Base-by-base conservation (phyloP, 2,888 invertebrate genomes). In the Empis livida region DNA sequence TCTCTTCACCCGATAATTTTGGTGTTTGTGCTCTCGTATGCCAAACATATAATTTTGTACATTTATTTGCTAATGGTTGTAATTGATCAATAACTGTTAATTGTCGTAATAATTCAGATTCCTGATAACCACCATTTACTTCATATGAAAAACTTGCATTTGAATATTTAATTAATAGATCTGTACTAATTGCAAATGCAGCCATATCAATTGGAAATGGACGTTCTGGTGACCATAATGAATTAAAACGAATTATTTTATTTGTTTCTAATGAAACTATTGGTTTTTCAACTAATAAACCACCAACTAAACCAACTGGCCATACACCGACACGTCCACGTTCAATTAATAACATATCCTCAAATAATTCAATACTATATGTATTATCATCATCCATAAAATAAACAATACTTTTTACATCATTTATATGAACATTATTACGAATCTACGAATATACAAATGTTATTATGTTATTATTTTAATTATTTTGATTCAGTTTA, bases 171-270 rank as follows among this genome's bases (percentile, higher is more conserved):
- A 86, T 67, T 42, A 93, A 74, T 47, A 89, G 68, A 15, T 81
- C 78, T 2, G 88, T 70, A 63, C 89, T 90, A 38, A 94, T 82
- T 9, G 88, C 93, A 63, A 95, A 96, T 0, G 92, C 95, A 1
- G 97, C 97, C 97, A 99, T 99, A 62, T 99, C 97, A 35, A 95
- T 81, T 1, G 97, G 94, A 72, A 96, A 99, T 0, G 88, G 84
- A 51, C 97, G 73, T 57, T 90, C 82, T 0, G 93, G 86, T 59
- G 86, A 84, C 90, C 93, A 97, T 1, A 80, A 85, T 1, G 84
- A 82, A 60, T 78, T 79, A 60, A 71, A 79, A 0, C 74, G 75
- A 11, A 66, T 61, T 1, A 79, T 73, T 52, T 72, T 71, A 47
- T 71, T 72, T 2, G 73, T 80, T 50, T 74, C 67, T 3, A 72